phyloP scores from a whole-genome alignment of 64 coral and sea anemone genomes.

The Pocillopora verrucosa region DNA sequence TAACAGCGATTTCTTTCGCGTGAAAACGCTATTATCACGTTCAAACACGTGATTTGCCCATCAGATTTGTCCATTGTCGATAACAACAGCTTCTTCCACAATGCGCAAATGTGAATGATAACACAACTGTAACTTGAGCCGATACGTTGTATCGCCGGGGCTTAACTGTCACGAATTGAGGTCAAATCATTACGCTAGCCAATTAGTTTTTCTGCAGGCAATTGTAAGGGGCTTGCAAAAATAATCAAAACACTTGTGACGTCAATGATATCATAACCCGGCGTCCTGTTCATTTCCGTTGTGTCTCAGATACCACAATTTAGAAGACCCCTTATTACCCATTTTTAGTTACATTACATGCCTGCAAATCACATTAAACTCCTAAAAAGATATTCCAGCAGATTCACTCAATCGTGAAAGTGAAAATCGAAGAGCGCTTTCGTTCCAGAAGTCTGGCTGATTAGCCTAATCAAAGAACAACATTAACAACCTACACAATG shows the following conservation, averaged over 20 bases:
- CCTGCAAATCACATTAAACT: conserved; percentile 1
- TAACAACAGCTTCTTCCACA: background rate
- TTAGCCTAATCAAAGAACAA: conserved; percentile 30
- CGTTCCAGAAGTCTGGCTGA: conserved; percentile 18
- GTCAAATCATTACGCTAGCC: conserved; percentile 10
- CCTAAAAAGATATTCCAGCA: background rate
- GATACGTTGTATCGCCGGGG: background rate
- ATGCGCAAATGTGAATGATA: background rate
- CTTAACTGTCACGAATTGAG: background rate
- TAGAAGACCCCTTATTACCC: background rate
- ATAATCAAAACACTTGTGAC: conserved; percentile 26
- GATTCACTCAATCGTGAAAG: background rate
- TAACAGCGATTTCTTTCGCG: conserved; percentile 3
- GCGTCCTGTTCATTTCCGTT: conserved; percentile 11
- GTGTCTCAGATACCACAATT: background rate
- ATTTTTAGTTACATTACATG: too few species aligned
- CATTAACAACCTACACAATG: background rate
- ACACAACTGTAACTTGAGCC: background rate
- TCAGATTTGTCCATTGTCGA: conserved; percentile 31
- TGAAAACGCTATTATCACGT: background rate
- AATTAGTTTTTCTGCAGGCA: conserved; percentile 27
- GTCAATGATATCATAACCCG: conserved; percentile 9
- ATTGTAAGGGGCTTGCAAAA: conserved; percentile 9
- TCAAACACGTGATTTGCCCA: conserved; percentile 11
- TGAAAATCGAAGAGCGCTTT: background rate